Evolutionary conservation across 92 coral and sea anemone genomes (phyloP).

Genomic region (Galaxea fascicularis): DNA sequence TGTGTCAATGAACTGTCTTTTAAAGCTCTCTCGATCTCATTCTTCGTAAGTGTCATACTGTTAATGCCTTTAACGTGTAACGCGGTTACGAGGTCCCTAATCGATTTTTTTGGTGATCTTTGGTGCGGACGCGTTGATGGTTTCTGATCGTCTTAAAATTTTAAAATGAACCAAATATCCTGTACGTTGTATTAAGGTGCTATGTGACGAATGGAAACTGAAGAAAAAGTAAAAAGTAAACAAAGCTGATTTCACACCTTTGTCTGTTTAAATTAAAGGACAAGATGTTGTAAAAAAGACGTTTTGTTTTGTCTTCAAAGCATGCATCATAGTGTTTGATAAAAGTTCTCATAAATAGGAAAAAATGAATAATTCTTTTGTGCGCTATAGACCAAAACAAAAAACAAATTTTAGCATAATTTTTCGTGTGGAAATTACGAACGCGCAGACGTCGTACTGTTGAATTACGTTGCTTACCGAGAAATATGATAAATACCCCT

Average conservation of each 20-base stretch:
- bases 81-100: background rate
- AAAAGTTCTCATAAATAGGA: background rate
- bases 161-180: background rate
- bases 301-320: background rate
- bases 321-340: background rate
- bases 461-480: slow-evolving; percentile 9
- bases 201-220: background rate
- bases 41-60: background rate
- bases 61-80: background rate
- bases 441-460: background rate
- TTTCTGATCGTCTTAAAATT: background rate
- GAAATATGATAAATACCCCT: slow-evolving; percentile 22
- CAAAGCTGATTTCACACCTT: slow-evolving; percentile 26
- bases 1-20: slow-evolving; percentile 45
- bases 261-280: slow-evolving; percentile 17
- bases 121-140: background rate
- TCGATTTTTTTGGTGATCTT: background rate
- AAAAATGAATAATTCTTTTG: background rate
- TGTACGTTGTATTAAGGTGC: slow-evolving; percentile 1
- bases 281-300: slow-evolving; percentile 10
- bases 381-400: background rate
- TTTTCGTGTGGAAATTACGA: slow-evolving; percentile 19
- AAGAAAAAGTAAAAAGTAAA: slow-evolving; percentile 7
- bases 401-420: slow-evolving; percentile 6
- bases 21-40: slow-evolving; percentile 27